A percentile compares a stretch with the other conserved stretches of the same genome.
These are phyloP conservation scores for Cyrtodaria siliqua DNA, from an alignment of 2,888 invertebrate genomes.

Conservation along the genomic window DNA sequence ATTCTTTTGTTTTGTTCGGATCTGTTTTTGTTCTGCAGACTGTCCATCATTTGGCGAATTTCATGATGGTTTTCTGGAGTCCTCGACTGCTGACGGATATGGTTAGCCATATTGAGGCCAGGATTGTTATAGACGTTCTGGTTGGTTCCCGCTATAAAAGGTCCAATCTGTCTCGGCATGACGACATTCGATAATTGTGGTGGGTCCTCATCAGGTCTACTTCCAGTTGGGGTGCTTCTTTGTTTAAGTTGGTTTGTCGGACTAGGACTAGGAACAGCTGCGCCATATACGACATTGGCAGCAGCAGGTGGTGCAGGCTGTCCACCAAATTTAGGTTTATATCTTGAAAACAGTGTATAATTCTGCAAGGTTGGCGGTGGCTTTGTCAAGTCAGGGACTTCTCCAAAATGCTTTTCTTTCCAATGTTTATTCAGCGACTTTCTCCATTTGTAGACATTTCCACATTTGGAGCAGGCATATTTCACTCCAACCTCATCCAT, in stretches of 20 bases:
- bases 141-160: constrained; percentile 75
- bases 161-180: constrained; percentile 79
- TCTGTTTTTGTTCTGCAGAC: constrained; percentile 19
- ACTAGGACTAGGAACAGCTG: constrained; percentile 33
- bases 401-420: constrained; percentile 86
- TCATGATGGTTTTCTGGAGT: constrained; percentile 53
- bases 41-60: constrained; percentile 50
- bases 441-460: constrained; percentile 85
- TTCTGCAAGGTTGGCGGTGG: constrained; percentile 72
- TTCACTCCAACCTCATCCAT: constrained; percentile 83
- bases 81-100: constrained; percentile 15
- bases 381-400: constrained; percentile 77
- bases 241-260: constrained; percentile 34
- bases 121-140: constrained; percentile 19
- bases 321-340: constrained; percentile 59
- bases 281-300: constrained; percentile 61
- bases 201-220: constrained; percentile 20
- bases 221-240: constrained; percentile 40
- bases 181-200: constrained; percentile 57
- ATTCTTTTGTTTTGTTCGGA: not conserved
- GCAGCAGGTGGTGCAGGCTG: constrained; percentile 63
- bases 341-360: constrained; percentile 57
- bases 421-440: constrained; percentile 86
- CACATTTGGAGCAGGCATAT: constrained; percentile 85
- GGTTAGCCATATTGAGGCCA: constrained; percentile 16